Base-by-base conservation (phyloP, 2,797 vertebrate species). In the Rhinoraja longicauda region DNA sequence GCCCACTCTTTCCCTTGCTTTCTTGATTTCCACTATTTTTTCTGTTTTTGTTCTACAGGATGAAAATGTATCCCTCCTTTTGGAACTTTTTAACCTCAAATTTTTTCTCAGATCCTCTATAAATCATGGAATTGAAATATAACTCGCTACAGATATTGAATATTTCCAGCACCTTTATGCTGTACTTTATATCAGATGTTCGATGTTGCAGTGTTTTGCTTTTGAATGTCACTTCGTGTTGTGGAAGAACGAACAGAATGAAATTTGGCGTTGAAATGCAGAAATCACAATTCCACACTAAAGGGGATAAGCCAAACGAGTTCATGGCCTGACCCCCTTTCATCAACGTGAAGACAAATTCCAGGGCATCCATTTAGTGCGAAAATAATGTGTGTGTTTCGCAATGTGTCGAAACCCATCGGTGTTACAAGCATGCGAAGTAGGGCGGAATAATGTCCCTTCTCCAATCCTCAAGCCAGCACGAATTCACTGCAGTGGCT, bases 401-500 rank as follows among this genome's bases (percentile, higher is more conserved):
- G 26, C 39, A 53, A 45, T 59, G 24, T 29, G 81, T 4, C 81
- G 57, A 84, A 59, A 59, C 81, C 19, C 4, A 84, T 36, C 76
- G 21, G 70, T 21, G 70, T 24, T 82, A 24, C 26, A 21, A 10
- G 45, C 24, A 84, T 84, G 45, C 45, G 12, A 82, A 53, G 45
- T 53, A 53, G 4, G 45, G 45, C 45, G 67, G 67, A 70, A 70
- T 70, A 70, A 15, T 70, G 10, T 70, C 67, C 67, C 67, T 70
- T 70, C 67, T 19, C 67, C 19, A 13, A 19, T 70, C 67, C 67
- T 13, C 67, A 70, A 70, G 2, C 67, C 19, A 45, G 93, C 29
- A 79, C 0, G 0, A 93, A 92, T 94, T 4, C 59, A 94, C 95
- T 93, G 77, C 93, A 76, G 59, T 93, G 39, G 93, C 95, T 72